These are phyloP conservation scores for Actinemys pallida DNA, from an alignment of 2,113 vertebrate species.

Conservation along the genomic window DNA sequence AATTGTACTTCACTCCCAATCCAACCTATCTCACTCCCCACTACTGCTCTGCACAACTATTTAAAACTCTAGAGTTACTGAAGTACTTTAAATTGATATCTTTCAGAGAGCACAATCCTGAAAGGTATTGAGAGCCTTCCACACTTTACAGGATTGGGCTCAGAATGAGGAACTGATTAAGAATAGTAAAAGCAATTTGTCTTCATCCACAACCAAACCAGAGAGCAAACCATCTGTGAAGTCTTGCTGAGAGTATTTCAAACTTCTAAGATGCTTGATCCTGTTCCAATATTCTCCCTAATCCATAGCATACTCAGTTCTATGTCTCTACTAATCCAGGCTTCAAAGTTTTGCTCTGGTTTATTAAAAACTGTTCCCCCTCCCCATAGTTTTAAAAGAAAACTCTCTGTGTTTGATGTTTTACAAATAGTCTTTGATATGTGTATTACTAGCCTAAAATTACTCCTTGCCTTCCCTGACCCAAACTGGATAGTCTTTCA, in stretches of 20 bases:
- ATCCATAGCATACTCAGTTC: background rate
- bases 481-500: slow-evolving; percentile 5
- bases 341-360: background rate
- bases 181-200: background rate
- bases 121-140: background rate
- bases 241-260: background rate
- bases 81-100: background rate
- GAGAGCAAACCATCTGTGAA: background rate
- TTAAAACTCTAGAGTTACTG: background rate
- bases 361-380: background rate
- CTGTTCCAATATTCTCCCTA: background rate
- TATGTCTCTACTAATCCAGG: background rate
- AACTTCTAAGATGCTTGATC: background rate
- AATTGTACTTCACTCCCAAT: background rate
- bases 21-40: background rate
- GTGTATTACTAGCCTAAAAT: fast-evolving
- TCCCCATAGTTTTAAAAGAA: background rate
- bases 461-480: background rate
- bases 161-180: background rate
- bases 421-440: background rate
- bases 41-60: background rate
- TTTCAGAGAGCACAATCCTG: background rate
- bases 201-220: background rate
- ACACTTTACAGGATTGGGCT: background rate
- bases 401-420: background rate